These are phyloP conservation scores for Rhagologus leucostigma DNA, from an alignment of 2,113 vertebrate genomes.

Conservation along the genomic window DNA sequence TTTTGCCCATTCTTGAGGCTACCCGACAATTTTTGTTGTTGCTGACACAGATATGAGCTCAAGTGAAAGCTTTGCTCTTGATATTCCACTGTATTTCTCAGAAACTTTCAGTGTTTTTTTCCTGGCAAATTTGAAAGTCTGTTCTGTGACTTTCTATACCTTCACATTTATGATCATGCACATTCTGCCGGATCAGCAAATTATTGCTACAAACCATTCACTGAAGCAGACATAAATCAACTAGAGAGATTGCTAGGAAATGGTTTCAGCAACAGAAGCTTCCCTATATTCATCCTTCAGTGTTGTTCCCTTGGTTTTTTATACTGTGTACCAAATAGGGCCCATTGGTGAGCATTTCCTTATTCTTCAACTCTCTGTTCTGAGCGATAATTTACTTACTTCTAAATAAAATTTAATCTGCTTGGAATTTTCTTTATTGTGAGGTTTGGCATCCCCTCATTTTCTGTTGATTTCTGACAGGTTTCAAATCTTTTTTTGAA, in stretches of 20 bases:
- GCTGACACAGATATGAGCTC: not conserved
- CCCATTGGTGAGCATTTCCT: not conserved
- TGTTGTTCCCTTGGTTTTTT: not conserved
- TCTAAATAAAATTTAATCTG: not conserved
- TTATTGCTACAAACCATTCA: not conserved
- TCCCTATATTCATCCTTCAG: not conserved
- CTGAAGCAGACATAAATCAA: not conserved
- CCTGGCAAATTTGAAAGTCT: not conserved
- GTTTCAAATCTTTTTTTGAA: not conserved
- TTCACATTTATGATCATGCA: not conserved
- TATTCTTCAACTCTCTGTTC: not conserved
- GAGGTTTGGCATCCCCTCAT: not conserved
- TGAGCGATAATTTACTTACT: not conserved
- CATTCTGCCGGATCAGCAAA: not conserved
- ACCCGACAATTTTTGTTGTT: not conserved
- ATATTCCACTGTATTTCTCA: not conserved
- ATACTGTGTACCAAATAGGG: not conserved
- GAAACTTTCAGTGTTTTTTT: accelerated
- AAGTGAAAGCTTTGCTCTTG: not conserved
- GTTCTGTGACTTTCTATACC: not conserved
- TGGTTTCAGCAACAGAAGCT: not conserved
- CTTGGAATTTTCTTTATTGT: not conserved
- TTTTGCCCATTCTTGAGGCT: not conserved
- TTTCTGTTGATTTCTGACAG: not conserved
- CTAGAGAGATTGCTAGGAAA: not conserved